Conservation (phyloP, 2,888 invertebrate species). For the Agriopis marginaria region DNA sequence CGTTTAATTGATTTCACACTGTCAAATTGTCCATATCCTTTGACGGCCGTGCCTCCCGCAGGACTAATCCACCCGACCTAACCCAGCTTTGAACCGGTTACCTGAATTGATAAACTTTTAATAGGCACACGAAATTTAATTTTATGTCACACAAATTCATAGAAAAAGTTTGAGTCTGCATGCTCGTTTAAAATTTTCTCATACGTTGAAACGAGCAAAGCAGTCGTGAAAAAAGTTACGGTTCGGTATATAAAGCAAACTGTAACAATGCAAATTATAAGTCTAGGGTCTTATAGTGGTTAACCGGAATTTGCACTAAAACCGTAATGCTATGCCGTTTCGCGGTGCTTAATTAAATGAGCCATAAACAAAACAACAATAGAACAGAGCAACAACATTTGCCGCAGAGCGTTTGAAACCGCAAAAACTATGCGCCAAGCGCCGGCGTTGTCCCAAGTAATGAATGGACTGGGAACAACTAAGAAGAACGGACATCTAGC, state of each 20-base stretch:
- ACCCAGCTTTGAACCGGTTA: constrained; percentile 40
- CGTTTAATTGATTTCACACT: constrained; percentile 56
- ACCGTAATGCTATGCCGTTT: constrained; percentile 27
- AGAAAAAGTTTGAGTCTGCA: constrained; percentile 31
- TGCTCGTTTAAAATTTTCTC: constrained; percentile 29
- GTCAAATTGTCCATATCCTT: constrained; percentile 55
- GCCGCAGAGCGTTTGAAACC: constrained; percentile 47
- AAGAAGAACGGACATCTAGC: constrained; percentile 50
- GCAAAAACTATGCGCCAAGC: constrained; percentile 54
- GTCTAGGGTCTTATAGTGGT: constrained; percentile 19
- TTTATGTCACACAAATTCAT: constrained; percentile 38
- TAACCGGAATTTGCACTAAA: constrained; percentile 29
- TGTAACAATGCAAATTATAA: constrained; percentile 19
- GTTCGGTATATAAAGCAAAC: constrained; percentile 4
- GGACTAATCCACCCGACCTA: constrained; percentile 51
- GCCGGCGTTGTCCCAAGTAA: constrained; percentile 59
- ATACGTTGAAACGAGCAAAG: constrained; percentile 15
- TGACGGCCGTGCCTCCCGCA: constrained; percentile 41
- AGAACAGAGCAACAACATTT: constrained; percentile 48
- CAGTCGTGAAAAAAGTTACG: constrained; percentile 22
- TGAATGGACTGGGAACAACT: constrained; percentile 54
- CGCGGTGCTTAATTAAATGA: constrained; percentile 48
- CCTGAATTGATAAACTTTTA: constrained; percentile 54
- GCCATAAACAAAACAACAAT: constrained; percentile 51
- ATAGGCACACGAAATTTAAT: constrained; percentile 44